A percentile compares a stretch with the other conserved stretches of the same genome.
Evolutionary conservation across 2,113 vertebrate species (phyloP).

Genomic region (Psephotus haematonotus): DNA sequence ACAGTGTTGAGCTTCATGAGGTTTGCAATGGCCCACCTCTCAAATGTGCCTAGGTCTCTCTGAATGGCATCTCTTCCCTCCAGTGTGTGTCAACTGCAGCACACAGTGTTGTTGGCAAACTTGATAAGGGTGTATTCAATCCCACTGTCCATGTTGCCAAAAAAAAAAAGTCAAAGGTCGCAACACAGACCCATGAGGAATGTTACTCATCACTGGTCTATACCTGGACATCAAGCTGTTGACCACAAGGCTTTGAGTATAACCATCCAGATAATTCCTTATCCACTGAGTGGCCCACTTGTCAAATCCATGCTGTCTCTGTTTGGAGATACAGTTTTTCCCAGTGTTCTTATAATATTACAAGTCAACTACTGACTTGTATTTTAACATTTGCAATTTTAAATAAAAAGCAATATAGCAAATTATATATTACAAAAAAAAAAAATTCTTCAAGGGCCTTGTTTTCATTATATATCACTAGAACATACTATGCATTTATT

Average conservation of each 20-base stretch:
- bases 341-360: background rate
- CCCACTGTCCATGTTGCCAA: background rate
- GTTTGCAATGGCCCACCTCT: background rate
- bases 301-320: background rate
- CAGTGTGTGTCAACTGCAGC: background rate
- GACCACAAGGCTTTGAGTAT: background rate
- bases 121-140: background rate
- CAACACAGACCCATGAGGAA: background rate
- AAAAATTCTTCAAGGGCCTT: background rate
- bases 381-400: background rate
- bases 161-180: accelerated
- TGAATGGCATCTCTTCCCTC: background rate
- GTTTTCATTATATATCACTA: background rate
- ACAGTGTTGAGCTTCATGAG: background rate
- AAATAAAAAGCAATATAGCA: background rate
- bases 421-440: background rate
- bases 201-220: background rate
- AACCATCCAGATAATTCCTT: background rate
- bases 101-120: background rate
- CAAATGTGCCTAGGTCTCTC: background rate
- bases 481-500: background rate
- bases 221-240: background rate
- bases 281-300: background rate
- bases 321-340: background rate
- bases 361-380: background rate